A percentile compares a stretch with the other conserved stretches of the same genome.
Conservation (phyloP, 2,888 invertebrate genomes). For the Apodemia hepburni region DNA sequence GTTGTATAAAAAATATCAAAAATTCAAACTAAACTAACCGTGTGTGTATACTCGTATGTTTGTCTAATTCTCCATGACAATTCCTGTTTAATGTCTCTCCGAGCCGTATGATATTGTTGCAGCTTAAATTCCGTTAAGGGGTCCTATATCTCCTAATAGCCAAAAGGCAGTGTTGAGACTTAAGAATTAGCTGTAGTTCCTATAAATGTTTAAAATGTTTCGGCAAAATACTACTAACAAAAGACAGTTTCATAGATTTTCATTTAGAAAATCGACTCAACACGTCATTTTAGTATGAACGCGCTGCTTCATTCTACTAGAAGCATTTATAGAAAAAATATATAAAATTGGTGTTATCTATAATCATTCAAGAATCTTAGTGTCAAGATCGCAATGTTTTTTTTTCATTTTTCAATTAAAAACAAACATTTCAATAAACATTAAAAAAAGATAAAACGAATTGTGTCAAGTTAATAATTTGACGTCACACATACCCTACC, state of each 20-base stretch:
- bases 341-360: conserved; percentile 23
- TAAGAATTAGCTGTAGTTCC: conserved; percentile 15
- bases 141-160: conserved; percentile 26
- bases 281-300: conserved; percentile 27
- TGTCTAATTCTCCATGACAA: conserved; percentile 27
- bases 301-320: conserved; percentile 13
- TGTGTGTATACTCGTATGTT: conserved; percentile 25
- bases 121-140: conserved; percentile 17
- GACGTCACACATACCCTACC: background rate
- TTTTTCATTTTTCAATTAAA: background rate
- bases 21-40: conserved; percentile 25
- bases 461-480: background rate
- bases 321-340: conserved; percentile 20
- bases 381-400: conserved; percentile 9
- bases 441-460: background rate
- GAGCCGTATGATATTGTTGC: conserved; percentile 10
- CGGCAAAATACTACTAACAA: conserved; percentile 19
- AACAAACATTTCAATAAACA: background rate
- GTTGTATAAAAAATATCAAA: conserved; percentile 34
- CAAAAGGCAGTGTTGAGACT: conserved; percentile 26
- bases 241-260: conserved; percentile 34
- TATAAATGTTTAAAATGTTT: conserved; percentile 13
- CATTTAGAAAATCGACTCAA: conserved; percentile 33
- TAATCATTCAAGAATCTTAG: conserved; percentile 19
- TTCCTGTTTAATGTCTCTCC: conserved; percentile 33